These are phyloP conservation scores for Cephalotes varians DNA, from an alignment of 2,888 invertebrate genomes.

Conservation along the genomic window DNA sequence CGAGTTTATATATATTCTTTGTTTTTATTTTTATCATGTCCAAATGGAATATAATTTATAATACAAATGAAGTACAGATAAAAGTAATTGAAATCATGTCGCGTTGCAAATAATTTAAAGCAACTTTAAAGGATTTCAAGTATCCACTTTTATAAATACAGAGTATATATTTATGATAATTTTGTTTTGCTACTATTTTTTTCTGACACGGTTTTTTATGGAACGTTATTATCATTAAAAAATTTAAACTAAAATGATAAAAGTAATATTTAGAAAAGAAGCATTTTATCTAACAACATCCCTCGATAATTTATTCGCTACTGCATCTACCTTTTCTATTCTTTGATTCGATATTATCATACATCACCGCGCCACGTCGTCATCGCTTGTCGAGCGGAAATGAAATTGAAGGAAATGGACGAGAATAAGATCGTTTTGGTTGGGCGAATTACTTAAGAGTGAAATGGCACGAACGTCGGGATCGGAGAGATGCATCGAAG, in stretches of 20 bases:
- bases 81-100: not conserved
- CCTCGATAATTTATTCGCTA: not conserved
- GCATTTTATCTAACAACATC: not conserved
- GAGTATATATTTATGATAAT: not conserved
- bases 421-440: slow-evolving; percentile 56
- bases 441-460: slow-evolving; percentile 51
- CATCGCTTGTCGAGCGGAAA: slow-evolving; percentile 34
- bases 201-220: not conserved
- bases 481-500: slow-evolving; percentile 39
- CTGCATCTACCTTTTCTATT: slow-evolving; percentile 14
- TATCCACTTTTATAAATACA: not conserved
- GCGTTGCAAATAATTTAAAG: not conserved
- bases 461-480: slow-evolving; percentile 33
- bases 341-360: slow-evolving; percentile 17
- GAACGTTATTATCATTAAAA: not conserved
- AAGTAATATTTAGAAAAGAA: not conserved
- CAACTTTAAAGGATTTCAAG: not conserved
- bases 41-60: not conserved
- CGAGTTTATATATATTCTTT: not conserved
- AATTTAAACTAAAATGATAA: not conserved
- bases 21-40: not conserved
- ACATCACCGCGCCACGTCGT: not conserved
- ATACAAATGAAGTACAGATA: not conserved
- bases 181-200: not conserved
- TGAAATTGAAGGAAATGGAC: slow-evolving; percentile 51